Conservation (phyloP, 2,113 vertebrate genomes). For the Sebastes fasciatus region DNA sequence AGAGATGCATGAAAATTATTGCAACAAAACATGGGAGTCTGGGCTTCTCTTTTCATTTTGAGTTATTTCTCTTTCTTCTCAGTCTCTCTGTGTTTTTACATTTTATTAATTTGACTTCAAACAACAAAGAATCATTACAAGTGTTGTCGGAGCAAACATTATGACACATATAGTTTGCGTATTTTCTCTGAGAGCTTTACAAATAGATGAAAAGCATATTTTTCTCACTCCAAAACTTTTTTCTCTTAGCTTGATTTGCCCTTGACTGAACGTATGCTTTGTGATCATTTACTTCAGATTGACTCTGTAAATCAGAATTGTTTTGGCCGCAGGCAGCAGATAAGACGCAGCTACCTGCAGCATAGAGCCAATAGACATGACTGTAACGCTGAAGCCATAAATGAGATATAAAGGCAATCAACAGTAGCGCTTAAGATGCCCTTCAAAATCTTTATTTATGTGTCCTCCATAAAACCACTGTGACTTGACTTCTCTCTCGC, state of each 20-base stretch:
- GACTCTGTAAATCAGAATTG: conserved; percentile 11
- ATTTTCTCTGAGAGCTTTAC: not conserved
- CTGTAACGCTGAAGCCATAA: conserved; percentile 16
- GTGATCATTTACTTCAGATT: not conserved
- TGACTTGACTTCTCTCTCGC: not conserved
- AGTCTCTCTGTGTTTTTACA: not conserved
- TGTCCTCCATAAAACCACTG: conserved; percentile 23
- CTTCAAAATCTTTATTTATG: conserved; percentile 20
- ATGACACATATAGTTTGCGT: not conserved
- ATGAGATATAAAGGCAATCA: conserved; percentile 30
- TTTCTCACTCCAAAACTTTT: not conserved
- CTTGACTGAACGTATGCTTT: not conserved
- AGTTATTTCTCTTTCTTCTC: not conserved
- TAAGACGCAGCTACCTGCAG: not conserved
- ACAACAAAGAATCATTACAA: too few species aligned
- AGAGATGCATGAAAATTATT: conserved; percentile 48
- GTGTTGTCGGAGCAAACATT: not conserved
- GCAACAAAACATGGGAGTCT: conserved; percentile 9
- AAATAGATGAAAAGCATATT: not conserved
- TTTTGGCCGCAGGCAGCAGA: conserved; percentile 34
- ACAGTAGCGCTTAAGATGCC: conserved; percentile 5
- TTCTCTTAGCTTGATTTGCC: not conserved
- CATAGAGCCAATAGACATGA: conserved; percentile 5
- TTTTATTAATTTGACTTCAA: not conserved
- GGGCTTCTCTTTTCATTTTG: not conserved